Evolutionary conservation across 2,797 vertebrate genomes (phyloP).

Genomic region (Platalea minor): DNA sequence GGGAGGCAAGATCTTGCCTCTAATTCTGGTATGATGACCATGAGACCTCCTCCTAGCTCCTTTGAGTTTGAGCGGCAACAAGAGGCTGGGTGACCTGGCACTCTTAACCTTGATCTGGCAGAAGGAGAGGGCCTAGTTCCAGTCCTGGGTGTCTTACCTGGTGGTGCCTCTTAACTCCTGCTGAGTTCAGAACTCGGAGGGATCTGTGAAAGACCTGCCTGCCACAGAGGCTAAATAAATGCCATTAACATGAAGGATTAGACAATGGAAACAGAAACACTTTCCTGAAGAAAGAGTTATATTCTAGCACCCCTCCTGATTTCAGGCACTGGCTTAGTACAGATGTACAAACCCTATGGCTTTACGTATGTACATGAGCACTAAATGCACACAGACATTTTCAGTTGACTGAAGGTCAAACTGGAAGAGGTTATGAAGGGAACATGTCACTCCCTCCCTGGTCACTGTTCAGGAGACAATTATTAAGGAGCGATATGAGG

Average conservation of each 20-base stretch:
- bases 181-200: background rate
- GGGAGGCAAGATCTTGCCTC: background rate
- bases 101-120: background rate
- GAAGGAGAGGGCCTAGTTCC: background rate
- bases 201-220: background rate
- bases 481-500: background rate
- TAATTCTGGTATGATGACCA: background rate
- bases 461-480: background rate
- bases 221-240: background rate
- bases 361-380: background rate
- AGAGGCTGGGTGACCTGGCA: background rate
- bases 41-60: background rate
- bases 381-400: background rate
- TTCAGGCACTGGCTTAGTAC: background rate
- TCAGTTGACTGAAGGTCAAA: background rate
- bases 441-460: background rate
- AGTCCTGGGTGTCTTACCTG: background rate
- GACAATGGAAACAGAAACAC: background rate
- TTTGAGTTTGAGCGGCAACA: background rate
- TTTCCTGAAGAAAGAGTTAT: background rate
- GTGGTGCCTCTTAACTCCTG: background rate
- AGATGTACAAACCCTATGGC: background rate
- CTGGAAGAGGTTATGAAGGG: background rate
- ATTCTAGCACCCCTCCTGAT: background rate
- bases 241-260: background rate